Percentiles rank a stretch among this genome's conserved stretches.
Conservation (phyloP, 53 echinoderm and acorn worm species). For the Luidia sarsii region DNA sequence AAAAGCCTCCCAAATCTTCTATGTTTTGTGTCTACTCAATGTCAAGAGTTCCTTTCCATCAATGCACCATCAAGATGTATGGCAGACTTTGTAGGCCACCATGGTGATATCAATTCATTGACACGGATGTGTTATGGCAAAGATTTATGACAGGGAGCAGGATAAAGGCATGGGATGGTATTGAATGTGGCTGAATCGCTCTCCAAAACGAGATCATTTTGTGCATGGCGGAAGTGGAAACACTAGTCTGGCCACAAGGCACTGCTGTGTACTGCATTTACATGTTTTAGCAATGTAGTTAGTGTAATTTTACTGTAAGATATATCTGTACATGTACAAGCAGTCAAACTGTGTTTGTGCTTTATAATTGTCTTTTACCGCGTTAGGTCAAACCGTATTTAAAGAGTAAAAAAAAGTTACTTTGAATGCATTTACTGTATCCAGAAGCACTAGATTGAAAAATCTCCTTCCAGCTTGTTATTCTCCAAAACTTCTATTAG, state of each 20-base stretch:
- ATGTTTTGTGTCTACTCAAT: too few species aligned
- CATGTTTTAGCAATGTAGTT: not conserved
- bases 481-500: not conserved
- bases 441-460: too few species aligned
- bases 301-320: slow-evolving; percentile 47
- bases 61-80: too few species aligned
- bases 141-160: too few species aligned
- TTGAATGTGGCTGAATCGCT: not conserved
- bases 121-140: not conserved
- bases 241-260: too few species aligned
- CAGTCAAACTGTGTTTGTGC: slow-evolving; percentile 45
- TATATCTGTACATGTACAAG: slow-evolving; percentile 2
- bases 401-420: not conserved
- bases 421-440: not conserved
- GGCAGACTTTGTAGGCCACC: too few species aligned
- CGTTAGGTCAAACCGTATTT: not conserved
- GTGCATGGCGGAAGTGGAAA: too few species aligned
- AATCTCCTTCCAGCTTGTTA: too few species aligned
- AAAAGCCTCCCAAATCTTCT: too few species aligned
- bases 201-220: too few species aligned
- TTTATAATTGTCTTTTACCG: not conserved
- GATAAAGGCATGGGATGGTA: not conserved
- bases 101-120: not conserved
- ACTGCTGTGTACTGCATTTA: too few species aligned
- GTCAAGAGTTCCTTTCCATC: too few species aligned